Base-by-base conservation (phyloP, 2,113 vertebrate genomes). In the Pteropus alecto region DNA sequence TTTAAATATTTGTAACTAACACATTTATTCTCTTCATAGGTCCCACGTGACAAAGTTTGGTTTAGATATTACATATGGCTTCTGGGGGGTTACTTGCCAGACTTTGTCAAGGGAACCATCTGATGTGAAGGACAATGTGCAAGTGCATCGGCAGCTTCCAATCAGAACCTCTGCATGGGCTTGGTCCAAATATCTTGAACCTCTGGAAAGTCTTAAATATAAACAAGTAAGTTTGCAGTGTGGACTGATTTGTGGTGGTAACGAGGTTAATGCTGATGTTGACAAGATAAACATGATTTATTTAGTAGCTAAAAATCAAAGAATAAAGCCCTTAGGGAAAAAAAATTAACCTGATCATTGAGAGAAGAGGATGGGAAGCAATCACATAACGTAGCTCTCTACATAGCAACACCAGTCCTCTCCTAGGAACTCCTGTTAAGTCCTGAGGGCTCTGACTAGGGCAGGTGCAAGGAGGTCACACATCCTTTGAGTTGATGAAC, bases 221-320 rank as follows among this genome's bases (percentile, higher is more conserved):
- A 43, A 92, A 87, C n/a, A 78, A 68, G 22, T 38, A 82, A 63
- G 30, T 90, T 94, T 48, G 22, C 54, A 26, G 18, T 41, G 38
- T 90, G 19, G 68, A 74, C 43, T 93, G 58, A 89, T 74, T 82
- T 41, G n/a, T 61, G 76, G 79, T 48, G 11, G 41, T 93, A 83
- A 67, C 10, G 38, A 94, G 41, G 48, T 63, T 71, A 68, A 83
- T 63, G 48, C 22, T 68, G 28, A 51, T 51, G 33, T 3, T 87
- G 54, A 90, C 13, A 56, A 56, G 51, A 18, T 78, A 1, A 38
- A 51, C 35, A 60, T 60, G 48, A 83, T 90, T 78, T 61, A 88
- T 65, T 91, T 78, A 33, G 30, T 82, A 91, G n/a, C 41, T 79
- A 87, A 87, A 96, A 86, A 26, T 60, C 26, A 93, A 93, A 88